Evolutionary conservation across 2,888 invertebrate genomes (phyloP).

Genomic region (Polydrusus pterygomalis): DNA sequence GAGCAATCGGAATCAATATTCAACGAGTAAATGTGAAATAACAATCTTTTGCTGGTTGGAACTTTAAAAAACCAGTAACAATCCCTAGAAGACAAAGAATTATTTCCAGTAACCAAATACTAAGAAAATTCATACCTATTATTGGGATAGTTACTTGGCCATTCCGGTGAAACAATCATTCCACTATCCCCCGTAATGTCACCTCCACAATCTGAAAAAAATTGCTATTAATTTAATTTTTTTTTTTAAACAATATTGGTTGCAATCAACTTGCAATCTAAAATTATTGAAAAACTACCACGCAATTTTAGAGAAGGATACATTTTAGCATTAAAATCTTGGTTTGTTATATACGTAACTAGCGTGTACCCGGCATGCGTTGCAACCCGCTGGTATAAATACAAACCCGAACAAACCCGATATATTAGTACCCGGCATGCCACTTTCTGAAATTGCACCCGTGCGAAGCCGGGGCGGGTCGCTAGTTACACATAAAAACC

Average conservation of each 20-base stretch:
- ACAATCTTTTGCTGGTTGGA: slow-evolving; percentile 82
- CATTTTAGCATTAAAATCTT: background rate
- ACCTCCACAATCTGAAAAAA: slow-evolving; percentile 80
- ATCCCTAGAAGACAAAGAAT: slow-evolving; percentile 73
- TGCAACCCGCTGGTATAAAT: too few species aligned
- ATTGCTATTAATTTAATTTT: background rate
- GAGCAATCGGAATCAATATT: slow-evolving; percentile 81
- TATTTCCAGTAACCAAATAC: too few species aligned
- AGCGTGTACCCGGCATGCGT: too few species aligned
- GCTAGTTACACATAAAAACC: too few species aligned
- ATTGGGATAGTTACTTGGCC: slow-evolving; percentile 90
- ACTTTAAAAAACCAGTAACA: slow-evolving; percentile 87
- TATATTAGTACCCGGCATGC: too few species aligned
- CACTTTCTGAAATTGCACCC: too few species aligned
- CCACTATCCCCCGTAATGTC: slow-evolving; percentile 79
- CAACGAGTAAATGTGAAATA: slow-evolving; percentile 86
- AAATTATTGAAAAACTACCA: background rate
- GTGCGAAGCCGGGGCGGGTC: too few species aligned
- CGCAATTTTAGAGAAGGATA: background rate
- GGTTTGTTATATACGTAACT: too few species aligned
- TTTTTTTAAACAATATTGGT: too few species aligned
- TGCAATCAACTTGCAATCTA: too few species aligned
- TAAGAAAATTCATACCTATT: slow-evolving; percentile 73
- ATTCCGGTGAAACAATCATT: slow-evolving; percentile 88
- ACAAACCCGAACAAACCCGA: too few species aligned